These are phyloP conservation scores for Sinocyclocheilus rhinocerous DNA, from an alignment of 2,113 vertebrate genomes.

Conservation along the genomic window DNA sequence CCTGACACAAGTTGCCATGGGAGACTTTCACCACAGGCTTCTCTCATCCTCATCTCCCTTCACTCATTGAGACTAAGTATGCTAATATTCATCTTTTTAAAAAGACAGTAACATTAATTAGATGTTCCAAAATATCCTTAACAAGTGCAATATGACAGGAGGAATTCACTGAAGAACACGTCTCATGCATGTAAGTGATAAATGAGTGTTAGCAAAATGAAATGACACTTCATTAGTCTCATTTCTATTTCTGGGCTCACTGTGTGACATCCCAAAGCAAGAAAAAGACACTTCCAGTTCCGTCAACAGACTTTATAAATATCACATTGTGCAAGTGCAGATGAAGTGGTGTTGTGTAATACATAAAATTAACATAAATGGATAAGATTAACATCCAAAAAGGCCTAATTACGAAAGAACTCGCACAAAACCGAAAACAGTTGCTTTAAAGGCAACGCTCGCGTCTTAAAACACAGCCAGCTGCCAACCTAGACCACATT, in stretches of 20 bases:
- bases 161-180: background rate
- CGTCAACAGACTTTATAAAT: slow-evolving; percentile 26
- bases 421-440: background rate
- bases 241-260: background rate
- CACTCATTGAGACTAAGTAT: slow-evolving; percentile 8
- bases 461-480: background rate
- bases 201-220: background rate
- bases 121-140: background rate
- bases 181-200: background rate
- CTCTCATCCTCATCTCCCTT: background rate
- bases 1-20: slow-evolving; percentile 53
- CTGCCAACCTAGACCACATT: background rate
- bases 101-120: background rate
- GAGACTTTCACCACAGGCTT: slow-evolving; percentile 45
- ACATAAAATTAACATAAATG: background rate
- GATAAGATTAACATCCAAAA: background rate
- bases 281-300: background rate
- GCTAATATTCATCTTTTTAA: background rate
- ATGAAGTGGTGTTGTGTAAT: background rate
- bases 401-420: background rate
- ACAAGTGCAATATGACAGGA: background rate
- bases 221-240: background rate
- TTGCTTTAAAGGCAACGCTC: background rate
- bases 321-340: background rate
- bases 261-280: background rate